Base-by-base conservation (phyloP, 2,113 vertebrate species). In the Melanotaenia duboulayi region DNA sequence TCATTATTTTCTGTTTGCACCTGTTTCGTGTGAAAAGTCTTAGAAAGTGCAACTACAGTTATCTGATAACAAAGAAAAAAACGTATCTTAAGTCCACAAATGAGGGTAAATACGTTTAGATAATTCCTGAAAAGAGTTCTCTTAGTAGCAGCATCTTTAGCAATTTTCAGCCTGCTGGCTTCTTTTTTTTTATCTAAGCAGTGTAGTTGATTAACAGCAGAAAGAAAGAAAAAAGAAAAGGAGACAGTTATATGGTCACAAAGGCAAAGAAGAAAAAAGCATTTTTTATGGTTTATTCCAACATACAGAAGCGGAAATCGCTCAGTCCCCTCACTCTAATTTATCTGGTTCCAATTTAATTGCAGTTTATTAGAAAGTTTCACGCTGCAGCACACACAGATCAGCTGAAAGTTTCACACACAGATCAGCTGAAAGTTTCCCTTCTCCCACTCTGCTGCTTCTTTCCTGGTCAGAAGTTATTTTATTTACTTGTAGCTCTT, bases 1-100 rank as follows among this genome's bases (percentile, higher is more conserved):
- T 78, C 78, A 58, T 78, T 48, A 54, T 81, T 80, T 78, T 82
- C 32, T 80, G 4, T 82, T 70, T 77, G 87, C 89, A 88, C 81
- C 83, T 87, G 86, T 82, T 83, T n/a, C 11, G 37, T 1, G 54
- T 16, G 65, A 56, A 48, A 48, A 48, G 44, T 48, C 13, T 17
- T 2, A 51, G 65, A 67, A 40, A 75, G 81, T 37, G 16, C 9
- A 37, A 57, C 39, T n/a, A 51, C 6, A 32, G 37, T 58, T 72
- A 76, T 78, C 78, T 76, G 71, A 56, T 48, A 12, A 48, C 20
- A 25, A 49, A 59, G 16, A 48, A n/a, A 44, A 65, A 28, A 20
- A 55, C 9, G 12, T 73, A 63, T 80, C 56, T 70, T 37, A 7
- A 1, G 40, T 54, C 8, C 73, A 44, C 65, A 20, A 57, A 61